Conservation (phyloP, 2,888 invertebrate species). For the Tenthredo amoena region DNA sequence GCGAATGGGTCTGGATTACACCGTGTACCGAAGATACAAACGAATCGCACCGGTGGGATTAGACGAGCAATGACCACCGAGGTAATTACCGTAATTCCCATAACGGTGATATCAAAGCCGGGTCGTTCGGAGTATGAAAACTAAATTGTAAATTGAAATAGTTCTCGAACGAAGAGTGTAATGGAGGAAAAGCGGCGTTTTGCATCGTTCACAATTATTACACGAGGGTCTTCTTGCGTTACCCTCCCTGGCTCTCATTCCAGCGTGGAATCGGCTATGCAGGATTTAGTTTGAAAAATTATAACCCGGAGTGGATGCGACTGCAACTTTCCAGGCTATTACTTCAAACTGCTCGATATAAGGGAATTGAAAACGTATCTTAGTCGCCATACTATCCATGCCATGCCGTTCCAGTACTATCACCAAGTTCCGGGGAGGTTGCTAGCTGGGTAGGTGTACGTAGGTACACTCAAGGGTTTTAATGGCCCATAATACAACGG, state of each 20-base stretch:
- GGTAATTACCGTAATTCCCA: conserved; percentile 71
- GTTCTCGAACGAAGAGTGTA: background rate
- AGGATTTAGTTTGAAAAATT: conserved; percentile 8
- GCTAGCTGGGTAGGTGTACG: too few relatives aligned
- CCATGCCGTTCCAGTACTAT: background rate
- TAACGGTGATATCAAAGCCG: conserved; percentile 58
- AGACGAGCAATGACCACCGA: conserved; percentile 56
- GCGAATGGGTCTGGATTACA: too few relatives aligned
- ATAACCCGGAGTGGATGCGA: background rate
- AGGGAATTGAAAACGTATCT: conserved; percentile 42
- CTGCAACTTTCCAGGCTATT: conserved; percentile 36
- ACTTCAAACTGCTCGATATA: conserved; percentile 31
- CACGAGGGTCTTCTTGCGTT: background rate
- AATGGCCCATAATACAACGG: conserved; percentile 21
- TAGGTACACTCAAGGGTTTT: background rate
- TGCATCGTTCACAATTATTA: background rate
- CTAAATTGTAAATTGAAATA: background rate
- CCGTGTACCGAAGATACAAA: conserved; percentile 7
- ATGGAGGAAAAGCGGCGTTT: background rate
- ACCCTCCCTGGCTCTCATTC: background rate
- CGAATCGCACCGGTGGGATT: conserved; percentile 65
- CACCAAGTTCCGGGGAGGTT: background rate
- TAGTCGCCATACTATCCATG: conserved; percentile 17
- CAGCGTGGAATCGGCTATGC: background rate
- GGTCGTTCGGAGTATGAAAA: conserved; percentile 61